These are phyloP conservation scores for Geotrupes spiniger DNA, from an alignment of 2,888 invertebrate genomes.

Conservation along the genomic window DNA sequence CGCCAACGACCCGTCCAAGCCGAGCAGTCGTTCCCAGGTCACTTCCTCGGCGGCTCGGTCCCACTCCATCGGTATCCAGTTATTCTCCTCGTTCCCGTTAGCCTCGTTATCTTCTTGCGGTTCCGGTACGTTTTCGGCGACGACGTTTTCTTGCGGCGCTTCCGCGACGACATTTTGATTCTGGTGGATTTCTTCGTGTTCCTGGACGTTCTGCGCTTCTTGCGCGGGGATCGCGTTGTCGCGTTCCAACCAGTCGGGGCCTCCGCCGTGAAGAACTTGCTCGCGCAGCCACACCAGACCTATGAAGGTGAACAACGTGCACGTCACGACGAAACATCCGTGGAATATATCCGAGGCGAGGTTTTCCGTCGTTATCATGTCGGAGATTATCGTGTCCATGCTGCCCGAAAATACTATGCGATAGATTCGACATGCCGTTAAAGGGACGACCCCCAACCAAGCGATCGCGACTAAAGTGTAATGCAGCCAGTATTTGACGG, in stretches of 20 bases:
- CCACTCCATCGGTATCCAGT: constrained; percentile 99
- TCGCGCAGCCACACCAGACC: constrained; percentile 94
- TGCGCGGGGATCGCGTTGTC: constrained; percentile 58
- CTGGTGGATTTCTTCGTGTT: constrained; percentile 38
- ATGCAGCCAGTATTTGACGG: constrained; percentile 95
- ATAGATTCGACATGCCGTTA: constrained; percentile 95
- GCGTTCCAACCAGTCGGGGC: constrained; percentile 92
- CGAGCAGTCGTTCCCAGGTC: constrained; percentile 96
- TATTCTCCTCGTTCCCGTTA: constrained; percentile 72
- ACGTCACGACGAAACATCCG: constrained; percentile 94
- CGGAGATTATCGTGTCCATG: constrained; percentile 85
- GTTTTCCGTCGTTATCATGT: constrained; percentile 91
- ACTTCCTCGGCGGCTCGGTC: constrained; percentile 96
- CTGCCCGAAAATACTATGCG: constrained; percentile 89
- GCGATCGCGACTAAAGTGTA: constrained; percentile 95
- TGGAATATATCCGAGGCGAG: constrained; percentile 91
- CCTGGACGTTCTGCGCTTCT: constrained; percentile 28
- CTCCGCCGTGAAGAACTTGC: constrained; percentile 96
- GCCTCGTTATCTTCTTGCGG: constrained; percentile 48
- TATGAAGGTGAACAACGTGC: constrained; percentile 94
- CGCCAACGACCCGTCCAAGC: constrained; percentile 93
- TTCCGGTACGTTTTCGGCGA: constrained; percentile 36
- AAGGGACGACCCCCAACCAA: constrained; percentile 95
- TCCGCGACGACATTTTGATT: constrained; percentile 26
- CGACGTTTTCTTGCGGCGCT: constrained; percentile 35